Evolutionary conservation across 2,113 vertebrate genomes (phyloP).

Genomic region (Ageneiosus marmoratus): DNA sequence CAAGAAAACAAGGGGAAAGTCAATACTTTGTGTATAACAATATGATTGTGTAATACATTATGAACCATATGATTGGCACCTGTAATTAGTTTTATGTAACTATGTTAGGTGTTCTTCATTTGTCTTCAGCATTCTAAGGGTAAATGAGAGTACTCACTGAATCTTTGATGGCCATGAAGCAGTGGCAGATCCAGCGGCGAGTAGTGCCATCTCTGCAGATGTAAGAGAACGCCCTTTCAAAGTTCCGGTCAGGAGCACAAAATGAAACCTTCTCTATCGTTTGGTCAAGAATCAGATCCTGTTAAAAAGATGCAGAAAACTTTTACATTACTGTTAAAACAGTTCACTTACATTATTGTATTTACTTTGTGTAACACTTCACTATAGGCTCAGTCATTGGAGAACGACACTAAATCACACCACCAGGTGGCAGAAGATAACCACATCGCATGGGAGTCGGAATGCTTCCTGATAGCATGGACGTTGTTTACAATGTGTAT

Average conservation of each 20-base stretch:
- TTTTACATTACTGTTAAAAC: background rate
- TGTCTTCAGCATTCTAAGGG: background rate
- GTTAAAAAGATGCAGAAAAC: background rate
- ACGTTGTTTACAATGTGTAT: conserved; percentile 1
- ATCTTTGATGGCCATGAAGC: conserved; percentile 98
- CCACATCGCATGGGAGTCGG: background rate
- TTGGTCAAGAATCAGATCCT: conserved; percentile 99
- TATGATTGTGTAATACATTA: background rate
- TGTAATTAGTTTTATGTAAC: background rate
- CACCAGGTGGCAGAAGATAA: conserved; percentile 42
- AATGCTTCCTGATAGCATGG: background rate
- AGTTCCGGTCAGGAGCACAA: conserved; percentile 97
- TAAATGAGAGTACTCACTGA: conserved; percentile 77
- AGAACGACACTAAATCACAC: background rate
- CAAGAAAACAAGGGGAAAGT: background rate
- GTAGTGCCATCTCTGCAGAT: conserved; percentile 99
- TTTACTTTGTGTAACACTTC: background rate
- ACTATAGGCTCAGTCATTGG: background rate
- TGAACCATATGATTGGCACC: background rate
- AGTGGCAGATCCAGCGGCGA: conserved; percentile 97
- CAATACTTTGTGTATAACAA: background rate
- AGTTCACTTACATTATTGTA: background rate
- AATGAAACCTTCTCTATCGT: conserved; percentile 99
- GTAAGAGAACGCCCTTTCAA: conserved; percentile 96
- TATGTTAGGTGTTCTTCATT: background rate